Percentiles rank a stretch among this genome's conserved stretches.
Evolutionary conservation across 1,140 invertebrate genomes (phyloP).

Genomic region (Drosophila fuyamai): DNA sequence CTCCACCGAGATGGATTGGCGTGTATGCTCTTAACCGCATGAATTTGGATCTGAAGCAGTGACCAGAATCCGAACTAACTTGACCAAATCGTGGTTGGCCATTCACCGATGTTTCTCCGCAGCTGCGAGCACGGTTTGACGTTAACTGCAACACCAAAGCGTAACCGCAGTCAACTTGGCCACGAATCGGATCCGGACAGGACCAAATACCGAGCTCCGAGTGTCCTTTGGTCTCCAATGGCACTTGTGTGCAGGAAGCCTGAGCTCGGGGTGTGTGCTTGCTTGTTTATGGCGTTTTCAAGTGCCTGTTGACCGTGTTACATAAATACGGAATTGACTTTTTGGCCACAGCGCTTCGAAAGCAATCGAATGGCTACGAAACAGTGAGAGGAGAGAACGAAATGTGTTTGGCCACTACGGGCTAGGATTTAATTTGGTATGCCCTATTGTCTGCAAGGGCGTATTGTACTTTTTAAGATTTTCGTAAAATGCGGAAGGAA

Average conservation of each 20-base stretch:
- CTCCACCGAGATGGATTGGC: slow-evolving; percentile 13
- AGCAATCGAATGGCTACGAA: slow-evolving; percentile 62
- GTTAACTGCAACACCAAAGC: slow-evolving; percentile 68
- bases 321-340: slow-evolving; percentile 81
- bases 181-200: slow-evolving; percentile 33
- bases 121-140: slow-evolving; percentile 47
- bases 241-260: slow-evolving; percentile 54
- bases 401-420: slow-evolving; percentile 21
- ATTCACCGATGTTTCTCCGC: slow-evolving; percentile 44
- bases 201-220: slow-evolving; percentile 12
- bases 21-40: slow-evolving; percentile 9
- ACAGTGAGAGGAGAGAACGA: slow-evolving; percentile 4
- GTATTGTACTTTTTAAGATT: slow-evolving; percentile 1
- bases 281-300: slow-evolving; percentile 73
- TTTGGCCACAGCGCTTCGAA: slow-evolving; percentile 49
- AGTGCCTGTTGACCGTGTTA: slow-evolving; percentile 73
- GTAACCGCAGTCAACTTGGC: slow-evolving; percentile 70
- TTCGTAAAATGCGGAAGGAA: not conserved
- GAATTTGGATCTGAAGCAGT: slow-evolving; percentile 15
- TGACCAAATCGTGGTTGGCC: slow-evolving; percentile 67
- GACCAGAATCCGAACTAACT: slow-evolving; percentile 67
- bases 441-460: not conserved
- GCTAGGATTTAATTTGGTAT: slow-evolving; percentile 5
- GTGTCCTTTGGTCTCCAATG: slow-evolving; percentile 33
- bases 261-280: slow-evolving; percentile 30